Conservation (phyloP, 2,113 vertebrate species). For the Gorsachius goisagi region DNA sequence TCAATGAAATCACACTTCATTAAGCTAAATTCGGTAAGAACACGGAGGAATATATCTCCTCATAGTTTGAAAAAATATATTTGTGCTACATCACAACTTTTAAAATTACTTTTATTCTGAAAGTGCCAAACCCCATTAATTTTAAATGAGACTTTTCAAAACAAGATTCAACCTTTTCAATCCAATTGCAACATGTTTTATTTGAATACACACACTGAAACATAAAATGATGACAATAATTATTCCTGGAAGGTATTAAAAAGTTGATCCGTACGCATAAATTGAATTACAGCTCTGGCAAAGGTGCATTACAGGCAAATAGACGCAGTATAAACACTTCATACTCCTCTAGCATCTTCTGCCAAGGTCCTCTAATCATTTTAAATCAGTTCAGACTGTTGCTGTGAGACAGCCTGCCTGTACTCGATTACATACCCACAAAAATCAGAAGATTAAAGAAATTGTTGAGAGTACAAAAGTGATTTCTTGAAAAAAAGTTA, state of each 20-base stretch:
- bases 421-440: background rate
- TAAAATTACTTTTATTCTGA: conserved; percentile 8
- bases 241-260: conserved; percentile 52
- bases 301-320: conserved; percentile 10
- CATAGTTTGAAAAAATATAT: background rate
- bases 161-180: background rate
- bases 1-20: background rate
- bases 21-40: background rate
- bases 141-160: conserved; percentile 9
- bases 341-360: background rate
- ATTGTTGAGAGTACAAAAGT: background rate
- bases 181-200: conserved; percentile 11
- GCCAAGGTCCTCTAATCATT: background rate
- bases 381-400: conserved; percentile 10
- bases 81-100: background rate
- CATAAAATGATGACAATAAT: conserved; percentile 27
- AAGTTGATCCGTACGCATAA: conserved; percentile 2
- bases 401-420: background rate
- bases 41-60: background rate
- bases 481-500: background rate
- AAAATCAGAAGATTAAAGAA: background rate
- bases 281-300: conserved; percentile 41
- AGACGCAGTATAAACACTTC: background rate
- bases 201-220: background rate
- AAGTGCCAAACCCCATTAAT: background rate